Evolutionary conservation across 1,140 invertebrate species (phyloP), one percentile per base, ranked within the genome.

Genomic region (Sinonovacula constricta): DNA sequence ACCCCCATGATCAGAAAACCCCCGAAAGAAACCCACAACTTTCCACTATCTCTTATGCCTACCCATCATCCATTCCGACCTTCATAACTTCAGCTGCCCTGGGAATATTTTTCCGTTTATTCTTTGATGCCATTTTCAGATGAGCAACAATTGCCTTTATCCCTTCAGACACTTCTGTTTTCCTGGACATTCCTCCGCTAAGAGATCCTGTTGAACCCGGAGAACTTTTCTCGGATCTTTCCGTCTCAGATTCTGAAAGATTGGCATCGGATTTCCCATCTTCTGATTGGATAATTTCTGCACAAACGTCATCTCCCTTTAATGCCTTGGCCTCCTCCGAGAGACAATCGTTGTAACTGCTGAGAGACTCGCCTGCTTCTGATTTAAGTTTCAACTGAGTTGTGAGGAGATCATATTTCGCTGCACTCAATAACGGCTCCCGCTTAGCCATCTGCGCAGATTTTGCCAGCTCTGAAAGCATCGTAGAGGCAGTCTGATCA

Each of bases 61-160:
- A n/a, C n/a, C n/a, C n/a, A 7, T 45, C 39, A 45, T 45, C 39
- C 7, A 45, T 18, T 45, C 7, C 39, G 7, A 45, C 39, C 39
- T 45, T 45, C 39, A 45, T 18, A 45, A 18, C 7, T 10, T 45
- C 39, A 45, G 7, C 39, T 18, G 7, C 39, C 7, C 39, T 45
- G 7, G 18, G 39, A 45, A 45, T 45, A 10, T 18, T 18, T 56
- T 74, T 74, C 33, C 65, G 63, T 45, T 54, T 45, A 18, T 45
- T 74, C 15, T 54, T 74, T 2, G 71, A 74, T 0, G 71, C 59
- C 1, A 60, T 63, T 33, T 76, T 76, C 62, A 76, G 49, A 49
- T 76, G 72, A 76, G 72, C 72, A 39, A 76, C 63, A 45, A 76
- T 76, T 5, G 72, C 72, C 49, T 76, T 76, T 66, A 76, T 76